A percentile compares a stretch with the other conserved stretches of the same genome.
These are phyloP conservation scores for Craterocephalus amniculus DNA, from an alignment of 2,797 vertebrate genomes.

Conservation along the genomic window DNA sequence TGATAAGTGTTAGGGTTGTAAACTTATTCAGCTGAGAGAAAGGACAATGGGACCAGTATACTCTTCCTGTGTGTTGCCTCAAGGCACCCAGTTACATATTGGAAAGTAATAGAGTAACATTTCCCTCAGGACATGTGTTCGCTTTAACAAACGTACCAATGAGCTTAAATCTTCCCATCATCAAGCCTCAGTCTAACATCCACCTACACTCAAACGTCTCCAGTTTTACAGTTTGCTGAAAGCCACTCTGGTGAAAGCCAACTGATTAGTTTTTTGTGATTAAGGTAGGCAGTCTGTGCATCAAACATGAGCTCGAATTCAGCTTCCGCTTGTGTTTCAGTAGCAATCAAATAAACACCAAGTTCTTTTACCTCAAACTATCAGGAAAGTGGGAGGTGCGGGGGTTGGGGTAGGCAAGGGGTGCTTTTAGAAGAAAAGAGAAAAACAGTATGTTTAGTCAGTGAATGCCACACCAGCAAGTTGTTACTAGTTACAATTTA, in stretches of 20 bases:
- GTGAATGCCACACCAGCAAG: conserved; percentile 14
- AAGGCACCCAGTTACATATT: conserved; percentile 21
- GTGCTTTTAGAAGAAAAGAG: no score
- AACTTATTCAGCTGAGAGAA: conserved; percentile 38
- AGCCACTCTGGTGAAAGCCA: conserved; percentile 11
- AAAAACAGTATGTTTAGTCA: no score
- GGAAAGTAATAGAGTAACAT: conserved; percentile 23
- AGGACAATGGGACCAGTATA: conserved; percentile 28
- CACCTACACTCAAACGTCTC: conserved; percentile 21
- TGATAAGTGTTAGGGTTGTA: conserved; percentile 45
- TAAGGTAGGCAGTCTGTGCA: no score
- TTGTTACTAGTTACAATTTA: conserved; percentile 15
- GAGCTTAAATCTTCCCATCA: conserved; percentile 28
- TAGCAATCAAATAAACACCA: not conserved
- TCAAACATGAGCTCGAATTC: conserved; percentile 6
- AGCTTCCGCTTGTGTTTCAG: conserved; percentile 5
- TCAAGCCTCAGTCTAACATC: conserved; percentile 16
- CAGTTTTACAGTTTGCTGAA: conserved; percentile 20
- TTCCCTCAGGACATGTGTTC: conserved; percentile 23
- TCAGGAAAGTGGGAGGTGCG: not conserved
- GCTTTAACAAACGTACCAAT: conserved; percentile 8
- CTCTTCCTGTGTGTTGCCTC: conserved; percentile 7
- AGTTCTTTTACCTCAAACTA: not conserved
- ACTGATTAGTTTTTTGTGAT: not conserved
- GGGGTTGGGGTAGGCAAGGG: no score